A percentile compares a stretch with the other conserved stretches of the same genome.
These are phyloP conservation scores for Syncerus caffer DNA, from an alignment of 2,797 vertebrate genomes.

Conservation along the genomic window DNA sequence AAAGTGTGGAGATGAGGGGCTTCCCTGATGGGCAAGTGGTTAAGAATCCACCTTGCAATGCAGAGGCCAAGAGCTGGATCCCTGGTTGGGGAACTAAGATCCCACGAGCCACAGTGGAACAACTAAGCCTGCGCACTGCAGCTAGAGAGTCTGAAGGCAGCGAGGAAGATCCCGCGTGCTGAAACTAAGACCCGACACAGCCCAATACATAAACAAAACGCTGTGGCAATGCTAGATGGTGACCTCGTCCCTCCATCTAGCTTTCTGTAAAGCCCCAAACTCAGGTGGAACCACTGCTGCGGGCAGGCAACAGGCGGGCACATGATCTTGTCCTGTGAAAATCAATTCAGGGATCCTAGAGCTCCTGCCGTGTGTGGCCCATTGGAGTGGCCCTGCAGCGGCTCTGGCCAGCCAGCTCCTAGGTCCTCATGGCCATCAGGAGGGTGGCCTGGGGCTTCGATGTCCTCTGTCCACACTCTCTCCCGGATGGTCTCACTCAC, in stretches of 20 bases:
- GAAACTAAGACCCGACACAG: fast-evolving
- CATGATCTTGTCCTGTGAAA: neutral
- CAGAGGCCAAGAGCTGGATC: neutral
- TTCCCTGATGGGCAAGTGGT: neutral
- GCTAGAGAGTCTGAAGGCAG: neutral
- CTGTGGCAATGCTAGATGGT: neutral
- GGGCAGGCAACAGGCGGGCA: fast-evolving
- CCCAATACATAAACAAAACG: neutral
- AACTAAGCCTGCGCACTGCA: fast-evolving
- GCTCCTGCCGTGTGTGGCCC: neutral
- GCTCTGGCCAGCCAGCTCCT: neutral
- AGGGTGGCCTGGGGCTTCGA: neutral
- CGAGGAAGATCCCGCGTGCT: neutral
- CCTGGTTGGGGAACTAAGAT: neutral
- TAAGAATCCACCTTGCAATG: neutral
- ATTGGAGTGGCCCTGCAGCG: fast-evolving
- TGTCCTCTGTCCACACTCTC: neutral
- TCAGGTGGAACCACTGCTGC: neutral
- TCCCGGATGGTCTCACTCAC: neutral
- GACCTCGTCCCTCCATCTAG: neutral
- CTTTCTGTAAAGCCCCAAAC: neutral
- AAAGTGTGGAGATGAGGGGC: neutral
- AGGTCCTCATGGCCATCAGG: neutral
- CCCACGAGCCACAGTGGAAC: fast-evolving
- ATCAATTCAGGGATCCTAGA: no score